These are phyloP conservation scores for Teinopalpus imperialis DNA, from an alignment of 2,888 invertebrate genomes.

Conservation along the genomic window DNA sequence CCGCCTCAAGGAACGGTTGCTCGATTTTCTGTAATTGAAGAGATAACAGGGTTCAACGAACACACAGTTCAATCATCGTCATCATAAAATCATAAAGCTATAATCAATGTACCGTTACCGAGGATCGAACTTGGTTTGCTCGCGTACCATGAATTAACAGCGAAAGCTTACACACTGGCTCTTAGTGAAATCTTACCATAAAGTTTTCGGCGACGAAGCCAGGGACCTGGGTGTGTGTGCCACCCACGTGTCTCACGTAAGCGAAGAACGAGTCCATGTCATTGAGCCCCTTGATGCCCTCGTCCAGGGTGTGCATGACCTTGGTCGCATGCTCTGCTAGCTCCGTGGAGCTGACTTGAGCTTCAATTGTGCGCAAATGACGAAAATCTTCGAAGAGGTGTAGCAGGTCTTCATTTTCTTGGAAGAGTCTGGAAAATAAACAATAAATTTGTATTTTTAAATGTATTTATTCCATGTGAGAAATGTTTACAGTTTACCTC, in stretches of 20 bases:
- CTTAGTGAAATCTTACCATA: too few species aligned
- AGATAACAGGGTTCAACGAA: too few species aligned
- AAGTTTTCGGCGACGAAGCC: slow-evolving; percentile 93
- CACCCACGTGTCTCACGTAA: slow-evolving; percentile 90
- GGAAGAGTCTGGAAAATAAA: slow-evolving; percentile 86
- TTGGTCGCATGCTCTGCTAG: slow-evolving; percentile 93
- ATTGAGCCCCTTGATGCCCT: slow-evolving; percentile 91
- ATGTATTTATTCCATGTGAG: too few species aligned
- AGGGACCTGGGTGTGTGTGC: slow-evolving; percentile 90
- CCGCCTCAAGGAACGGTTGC: slow-evolving; percentile 92
- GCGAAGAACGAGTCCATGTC: slow-evolving; percentile 91
- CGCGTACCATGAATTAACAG: too few species aligned
- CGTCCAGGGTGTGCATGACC: slow-evolving; percentile 94
- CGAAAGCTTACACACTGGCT: too few species aligned
- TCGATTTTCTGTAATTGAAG: slow-evolving; percentile 96
- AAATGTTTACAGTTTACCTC: too few species aligned
- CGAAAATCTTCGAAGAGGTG: slow-evolving; percentile 90
- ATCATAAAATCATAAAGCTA: too few species aligned
- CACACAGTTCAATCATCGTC: too few species aligned
- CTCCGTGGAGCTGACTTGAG: slow-evolving; percentile 89
- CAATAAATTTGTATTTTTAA: too few species aligned
- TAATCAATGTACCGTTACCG: too few species aligned
- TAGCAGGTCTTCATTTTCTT: slow-evolving; percentile 90
- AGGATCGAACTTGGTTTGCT: too few species aligned
- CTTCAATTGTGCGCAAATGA: slow-evolving; percentile 87